Evolutionary conservation across 2,797 vertebrate genomes (phyloP), one percentile per base, ranked within the genome.

Genomic region (Cichlasoma orientale): DNA sequence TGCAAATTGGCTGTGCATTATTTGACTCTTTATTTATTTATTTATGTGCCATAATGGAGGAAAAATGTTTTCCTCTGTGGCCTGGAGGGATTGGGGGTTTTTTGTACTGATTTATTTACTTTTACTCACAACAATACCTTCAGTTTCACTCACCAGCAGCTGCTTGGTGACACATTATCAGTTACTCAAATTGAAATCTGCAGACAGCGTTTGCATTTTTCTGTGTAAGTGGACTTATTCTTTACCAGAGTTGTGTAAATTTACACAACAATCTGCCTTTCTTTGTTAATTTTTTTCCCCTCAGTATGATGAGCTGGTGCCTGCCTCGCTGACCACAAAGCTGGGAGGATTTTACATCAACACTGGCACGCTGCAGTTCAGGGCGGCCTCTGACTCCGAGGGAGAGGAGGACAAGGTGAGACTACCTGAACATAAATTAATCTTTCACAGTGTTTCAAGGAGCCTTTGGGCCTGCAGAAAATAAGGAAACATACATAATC

Each of bases 291-390:
- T 27, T 1, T 81, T 44, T 73, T 54, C 36, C 36, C 36, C 72
- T 72, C 90, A 99, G 98, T 99, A 99, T 78, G 98, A 99, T 74
- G 98, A 99, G 94, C 96, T 99, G 92, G 98, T 99, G 83, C 98
- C 98, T 59, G 98, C 98, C 56, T 99, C 98, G 74, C 92, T 99
- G 84, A 98, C 96, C 92, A 99, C 98, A 82, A 99, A 99, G 93
- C 97, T 98, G 11, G 98, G 98, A 79, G 98, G 98, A 16, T 99
- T 99, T 94, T 99, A 99, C 90, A 98, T 99, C 94, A 99, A 99
- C 93, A 98, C 97, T 2, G 98, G 98, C 72, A 99, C 97, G 1
- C 91, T 99, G 91, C 98, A 99, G 92, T 99, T 99, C 94, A 96
- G 98, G 74, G 96, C 97, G 4, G 96, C 98, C 56, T 99, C 98